Percentiles rank a stretch among this genome's conserved stretches.
Evolutionary conservation across 2,888 invertebrate genomes (phyloP).

Genomic region (Caenorhabditis sp.): DNA sequence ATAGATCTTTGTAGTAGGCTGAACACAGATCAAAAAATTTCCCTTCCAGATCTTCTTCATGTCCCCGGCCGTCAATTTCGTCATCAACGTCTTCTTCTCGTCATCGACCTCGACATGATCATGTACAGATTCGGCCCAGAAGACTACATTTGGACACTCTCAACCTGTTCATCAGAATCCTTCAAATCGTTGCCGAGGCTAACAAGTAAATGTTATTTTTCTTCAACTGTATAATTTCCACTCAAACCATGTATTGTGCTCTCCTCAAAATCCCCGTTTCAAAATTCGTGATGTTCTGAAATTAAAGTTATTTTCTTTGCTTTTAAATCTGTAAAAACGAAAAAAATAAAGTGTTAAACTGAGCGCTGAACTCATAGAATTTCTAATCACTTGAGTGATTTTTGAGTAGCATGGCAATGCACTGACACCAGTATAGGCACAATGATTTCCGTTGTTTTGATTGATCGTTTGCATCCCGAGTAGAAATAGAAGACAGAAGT

Average conservation of each 20-base stretch:
- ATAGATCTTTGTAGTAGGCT: no score
- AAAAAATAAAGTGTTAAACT: conserved; percentile 34
- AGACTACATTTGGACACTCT: conserved; percentile 93
- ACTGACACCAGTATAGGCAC: conserved; percentile 30
- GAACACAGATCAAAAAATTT: conserved; percentile 22
- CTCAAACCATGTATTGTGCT: background rate
- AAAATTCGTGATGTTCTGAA: conserved; percentile 37
- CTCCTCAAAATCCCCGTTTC: background rate
- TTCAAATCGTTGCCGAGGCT: conserved; percentile 85
- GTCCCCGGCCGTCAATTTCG: conserved; percentile 88
- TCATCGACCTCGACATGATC: conserved; percentile 90
- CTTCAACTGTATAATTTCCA: no score
- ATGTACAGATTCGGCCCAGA: conserved; percentile 86
- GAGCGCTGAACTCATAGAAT: background rate
- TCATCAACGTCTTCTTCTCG: conserved; percentile 89
- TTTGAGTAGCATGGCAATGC: conserved; percentile 45
- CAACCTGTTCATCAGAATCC: conserved; percentile 90
- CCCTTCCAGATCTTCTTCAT: conserved; percentile 88
- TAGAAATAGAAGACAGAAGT: conserved; percentile 4
- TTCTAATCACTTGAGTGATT: conserved; percentile 11
- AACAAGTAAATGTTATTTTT: conserved; percentile 62
- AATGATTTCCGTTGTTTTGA: conserved; percentile 34
- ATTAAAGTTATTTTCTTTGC: no score
- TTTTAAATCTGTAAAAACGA: background rate
- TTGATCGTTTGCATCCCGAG: conserved; percentile 38